A percentile compares a stretch with the other conserved stretches of the same genome.
Evolutionary conservation across 2,888 invertebrate genomes (phyloP).

Genomic region (Thymelicus sylvestris): DNA sequence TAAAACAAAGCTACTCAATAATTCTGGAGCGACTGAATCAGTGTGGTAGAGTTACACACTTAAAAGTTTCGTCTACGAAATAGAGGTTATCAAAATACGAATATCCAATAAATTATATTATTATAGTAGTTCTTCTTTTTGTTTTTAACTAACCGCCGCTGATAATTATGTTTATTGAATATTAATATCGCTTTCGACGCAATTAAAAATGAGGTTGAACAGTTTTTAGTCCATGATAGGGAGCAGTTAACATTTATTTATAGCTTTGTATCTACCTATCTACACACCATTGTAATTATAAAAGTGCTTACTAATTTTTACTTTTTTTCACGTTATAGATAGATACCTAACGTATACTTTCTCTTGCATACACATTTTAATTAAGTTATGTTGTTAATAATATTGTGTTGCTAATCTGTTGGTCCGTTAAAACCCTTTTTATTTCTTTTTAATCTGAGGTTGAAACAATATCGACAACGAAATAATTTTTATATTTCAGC

Average conservation of each 20-base stretch:
- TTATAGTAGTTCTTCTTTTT: constrained; percentile 41
- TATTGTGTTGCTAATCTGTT: no score
- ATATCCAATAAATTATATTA: constrained; percentile 70
- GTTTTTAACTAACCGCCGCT: constrained; percentile 65
- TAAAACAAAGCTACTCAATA: not conserved
- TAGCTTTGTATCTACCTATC: constrained; percentile 1
- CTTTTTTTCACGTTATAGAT: no score
- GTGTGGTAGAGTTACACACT: constrained; percentile 40
- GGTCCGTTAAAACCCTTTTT: no score
- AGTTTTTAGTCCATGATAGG: constrained; percentile 44
- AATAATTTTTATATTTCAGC: no score
- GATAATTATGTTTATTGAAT: constrained; percentile 77
- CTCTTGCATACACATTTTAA: not conserved
- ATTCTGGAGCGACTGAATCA: constrained; percentile 1
- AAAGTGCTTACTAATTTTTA: not conserved
- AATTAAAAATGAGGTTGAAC: constrained; percentile 63
- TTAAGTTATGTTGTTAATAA: no score
- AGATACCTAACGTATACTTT: not conserved
- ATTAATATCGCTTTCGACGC: constrained; percentile 71
- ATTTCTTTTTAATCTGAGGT: no score
- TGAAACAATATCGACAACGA: no score
- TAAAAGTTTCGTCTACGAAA: constrained; percentile 49
- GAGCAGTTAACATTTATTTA: constrained; percentile 6
- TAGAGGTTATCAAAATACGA: constrained; percentile 62
- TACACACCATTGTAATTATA: not conserved